phyloP scores from a whole-genome alignment of 2,113 vertebrate species.

The Conger conger region DNA sequence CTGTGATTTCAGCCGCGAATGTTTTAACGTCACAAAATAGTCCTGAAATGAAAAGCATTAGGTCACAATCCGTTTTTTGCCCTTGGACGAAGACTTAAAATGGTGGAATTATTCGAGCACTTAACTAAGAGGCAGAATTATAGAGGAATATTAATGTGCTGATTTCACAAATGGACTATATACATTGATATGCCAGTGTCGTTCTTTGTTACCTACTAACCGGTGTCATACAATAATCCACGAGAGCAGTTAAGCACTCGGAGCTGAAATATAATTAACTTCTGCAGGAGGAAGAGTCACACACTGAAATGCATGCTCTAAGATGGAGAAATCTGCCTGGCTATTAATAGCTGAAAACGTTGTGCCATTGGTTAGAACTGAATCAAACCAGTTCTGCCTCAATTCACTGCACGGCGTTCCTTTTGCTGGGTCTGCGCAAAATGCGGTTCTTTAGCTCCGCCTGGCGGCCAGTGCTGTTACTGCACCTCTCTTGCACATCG shows the following conservation, averaged over 20 bases:
- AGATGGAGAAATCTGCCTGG: conserved; percentile 24
- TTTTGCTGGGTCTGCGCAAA: not conserved
- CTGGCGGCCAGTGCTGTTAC: not conserved
- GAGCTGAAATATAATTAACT: not conserved
- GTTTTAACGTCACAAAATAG: too few relatives aligned
- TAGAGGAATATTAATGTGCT: too few relatives aligned
- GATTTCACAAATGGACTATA: too few relatives aligned
- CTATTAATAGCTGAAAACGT: conserved; percentile 41
- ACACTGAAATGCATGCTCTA: not conserved
- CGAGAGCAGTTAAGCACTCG: not conserved
- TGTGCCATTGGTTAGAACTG: conserved; percentile 15
- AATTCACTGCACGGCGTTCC: not conserved
- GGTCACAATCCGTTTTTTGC: too few relatives aligned
- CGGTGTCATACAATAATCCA: not conserved
- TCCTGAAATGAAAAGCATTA: too few relatives aligned
- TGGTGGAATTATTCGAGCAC: too few relatives aligned
- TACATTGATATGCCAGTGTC: too few relatives aligned
- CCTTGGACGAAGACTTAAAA: too few relatives aligned
- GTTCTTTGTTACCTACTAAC: not conserved
- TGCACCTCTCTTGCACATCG: not conserved
- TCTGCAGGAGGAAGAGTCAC: not conserved
- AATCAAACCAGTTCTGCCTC: conserved; percentile 7
- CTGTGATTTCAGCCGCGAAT: too few relatives aligned
- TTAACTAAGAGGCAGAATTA: too few relatives aligned
- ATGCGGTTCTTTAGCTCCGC: not conserved